Percentiles rank a stretch among this genome's conserved stretches.
Conservation (phyloP, 2,888 invertebrate species). For the Physocephala rufipes region DNA sequence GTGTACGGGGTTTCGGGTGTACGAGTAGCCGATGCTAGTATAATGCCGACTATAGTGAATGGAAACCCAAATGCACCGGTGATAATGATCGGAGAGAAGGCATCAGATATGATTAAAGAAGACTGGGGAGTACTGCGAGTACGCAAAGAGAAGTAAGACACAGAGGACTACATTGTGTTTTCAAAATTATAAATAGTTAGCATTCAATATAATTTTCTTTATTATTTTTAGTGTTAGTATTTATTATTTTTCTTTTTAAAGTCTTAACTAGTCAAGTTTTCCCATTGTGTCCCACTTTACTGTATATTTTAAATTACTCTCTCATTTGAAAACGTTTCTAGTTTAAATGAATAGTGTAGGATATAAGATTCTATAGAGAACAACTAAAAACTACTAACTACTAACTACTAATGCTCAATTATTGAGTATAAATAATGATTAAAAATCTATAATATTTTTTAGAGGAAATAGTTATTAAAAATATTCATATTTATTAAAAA, state of each 20-base stretch:
- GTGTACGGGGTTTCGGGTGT: constrained; percentile 82
- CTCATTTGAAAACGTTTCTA: no score
- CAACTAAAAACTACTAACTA: no score
- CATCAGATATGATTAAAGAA: constrained; percentile 87
- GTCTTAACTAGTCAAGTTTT: constrained; percentile 29
- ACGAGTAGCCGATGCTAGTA: constrained; percentile 84
- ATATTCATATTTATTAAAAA: no score
- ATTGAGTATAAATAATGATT: no score
- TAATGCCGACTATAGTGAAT: constrained; percentile 89
- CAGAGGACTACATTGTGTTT: background rate
- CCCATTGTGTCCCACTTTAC: no score
- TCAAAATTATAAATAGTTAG: background rate
- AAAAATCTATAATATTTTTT: no score
- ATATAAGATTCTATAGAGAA: no score
- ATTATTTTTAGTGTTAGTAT: background rate
- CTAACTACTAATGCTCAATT: no score
- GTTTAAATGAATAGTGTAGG: no score
- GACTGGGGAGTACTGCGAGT: constrained; percentile 73
- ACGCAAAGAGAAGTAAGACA: constrained; percentile 31
- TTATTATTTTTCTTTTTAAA: background rate
- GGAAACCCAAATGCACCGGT: constrained; percentile 91
- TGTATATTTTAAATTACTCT: no score
- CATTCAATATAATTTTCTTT: background rate
- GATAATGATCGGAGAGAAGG: constrained; percentile 92
- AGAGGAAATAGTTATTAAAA: no score